A percentile compares a stretch with the other conserved stretches of the same genome.
Conservation (phyloP, 1,140 invertebrate species). For the Acromyrmex echinatior region DNA sequence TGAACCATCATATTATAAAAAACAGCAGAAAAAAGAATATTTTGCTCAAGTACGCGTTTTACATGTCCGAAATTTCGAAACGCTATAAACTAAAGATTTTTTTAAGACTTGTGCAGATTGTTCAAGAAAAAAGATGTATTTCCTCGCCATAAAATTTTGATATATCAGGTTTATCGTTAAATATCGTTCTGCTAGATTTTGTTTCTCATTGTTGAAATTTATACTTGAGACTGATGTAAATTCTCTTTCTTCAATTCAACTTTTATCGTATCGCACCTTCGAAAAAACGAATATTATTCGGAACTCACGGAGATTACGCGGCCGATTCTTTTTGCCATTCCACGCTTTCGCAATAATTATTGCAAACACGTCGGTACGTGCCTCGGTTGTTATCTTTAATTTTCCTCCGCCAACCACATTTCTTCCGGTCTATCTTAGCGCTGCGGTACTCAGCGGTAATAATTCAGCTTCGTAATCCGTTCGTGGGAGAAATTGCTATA, state of each 20-base stretch:
- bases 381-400: constrained; percentile 56
- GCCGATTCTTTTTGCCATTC: constrained; percentile 18
- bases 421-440: constrained; percentile 53
- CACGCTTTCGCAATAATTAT: constrained; percentile 41
- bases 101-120: not conserved
- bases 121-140: not conserved
- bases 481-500: constrained; percentile 40
- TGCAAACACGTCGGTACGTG: constrained; percentile 48
- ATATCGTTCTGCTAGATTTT: not conserved
- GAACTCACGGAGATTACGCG: constrained; percentile 25
- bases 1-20: not conserved
- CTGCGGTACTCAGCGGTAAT: constrained; percentile 52
- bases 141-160: constrained; percentile 18
- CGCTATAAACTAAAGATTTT: not conserved
- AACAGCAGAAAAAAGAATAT: not conserved
- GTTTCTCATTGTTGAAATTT: constrained; percentile 46
- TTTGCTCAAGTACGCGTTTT: not conserved
- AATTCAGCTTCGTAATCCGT: constrained; percentile 54
- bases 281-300: constrained; percentile 46
- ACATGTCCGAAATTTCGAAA: not conserved
- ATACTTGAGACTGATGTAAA: constrained; percentile 31
- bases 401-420: constrained; percentile 36
- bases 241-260: constrained; percentile 43
- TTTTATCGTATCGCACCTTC: constrained; percentile 24
- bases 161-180: not conserved